Evolutionary conservation across 2,888 invertebrate species (phyloP).

Genomic region (Oxyteleia sp.): DNA sequence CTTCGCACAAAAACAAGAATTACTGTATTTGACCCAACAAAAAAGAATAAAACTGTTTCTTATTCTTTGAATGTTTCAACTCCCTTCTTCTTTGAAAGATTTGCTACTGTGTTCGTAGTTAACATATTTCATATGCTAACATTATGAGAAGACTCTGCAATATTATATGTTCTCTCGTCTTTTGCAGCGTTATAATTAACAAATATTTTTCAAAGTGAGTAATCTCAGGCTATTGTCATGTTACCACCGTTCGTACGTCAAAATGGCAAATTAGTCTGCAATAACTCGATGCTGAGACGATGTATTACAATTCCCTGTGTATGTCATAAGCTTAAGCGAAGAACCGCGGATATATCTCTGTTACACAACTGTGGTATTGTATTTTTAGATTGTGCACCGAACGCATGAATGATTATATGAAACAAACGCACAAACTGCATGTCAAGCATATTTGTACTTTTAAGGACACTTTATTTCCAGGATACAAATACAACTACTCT

Average conservation of each 20-base stretch:
- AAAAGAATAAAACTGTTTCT: too few relatives aligned
- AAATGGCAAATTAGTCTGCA: conserved; percentile 49
- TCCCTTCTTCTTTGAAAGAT: conserved; percentile 20
- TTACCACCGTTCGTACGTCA: conserved; percentile 8
- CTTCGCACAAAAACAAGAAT: too few relatives aligned
- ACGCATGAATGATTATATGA: conserved; percentile 51
- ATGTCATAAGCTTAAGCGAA: conserved; percentile 38
- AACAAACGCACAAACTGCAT: conserved; percentile 52
- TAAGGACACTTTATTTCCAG: conserved; percentile 56
- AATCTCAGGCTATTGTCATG: conserved; percentile 15
- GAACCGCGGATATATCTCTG: conserved; percentile 36
- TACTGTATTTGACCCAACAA: too few relatives aligned
- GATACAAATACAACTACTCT: conserved; percentile 36
- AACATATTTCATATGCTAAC: neutral
- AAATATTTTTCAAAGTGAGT: conserved; percentile 27
- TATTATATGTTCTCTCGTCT: conserved; percentile 15
- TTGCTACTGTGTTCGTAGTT: neutral
- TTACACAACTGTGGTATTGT: conserved; percentile 48
- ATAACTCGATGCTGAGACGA: conserved; percentile 22
- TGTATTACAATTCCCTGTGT: conserved; percentile 28
- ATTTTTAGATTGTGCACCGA: conserved; percentile 49
- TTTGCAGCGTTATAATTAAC: conserved; percentile 34
- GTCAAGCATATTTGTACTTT: conserved; percentile 24
- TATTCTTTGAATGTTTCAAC: too few relatives aligned
- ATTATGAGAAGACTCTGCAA: neutral